These are phyloP conservation scores for Morpho deidamia DNA, from an alignment of 2,888 invertebrate species.

Conservation along the genomic window DNA sequence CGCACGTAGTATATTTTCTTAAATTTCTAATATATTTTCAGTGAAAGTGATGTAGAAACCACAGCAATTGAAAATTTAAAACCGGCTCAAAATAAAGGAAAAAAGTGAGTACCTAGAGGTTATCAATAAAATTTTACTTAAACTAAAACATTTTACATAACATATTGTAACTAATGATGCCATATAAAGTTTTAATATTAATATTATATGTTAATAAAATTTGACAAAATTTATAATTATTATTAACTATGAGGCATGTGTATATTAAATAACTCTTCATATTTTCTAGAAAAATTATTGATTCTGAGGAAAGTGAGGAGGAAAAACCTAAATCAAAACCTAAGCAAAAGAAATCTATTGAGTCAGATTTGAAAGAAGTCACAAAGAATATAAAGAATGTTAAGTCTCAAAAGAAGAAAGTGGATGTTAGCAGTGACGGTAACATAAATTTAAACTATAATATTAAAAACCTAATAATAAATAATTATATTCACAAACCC, in stretches of 20 bases:
- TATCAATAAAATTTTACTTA: constrained; percentile 30
- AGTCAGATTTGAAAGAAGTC: constrained; percentile 71
- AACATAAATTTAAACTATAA: constrained; percentile 16
- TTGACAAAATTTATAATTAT: too few relatives aligned
- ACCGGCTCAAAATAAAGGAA: constrained; percentile 54
- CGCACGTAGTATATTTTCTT: constrained; percentile 24
- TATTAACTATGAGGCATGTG: too few relatives aligned
- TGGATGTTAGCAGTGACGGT: constrained; percentile 56
- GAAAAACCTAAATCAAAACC: constrained; percentile 66
- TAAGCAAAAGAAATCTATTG: constrained; percentile 69
- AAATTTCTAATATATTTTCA: constrained; percentile 48
- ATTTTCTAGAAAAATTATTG: constrained; percentile 47
- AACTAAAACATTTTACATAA: too few relatives aligned
- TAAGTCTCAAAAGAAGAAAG: constrained; percentile 70
- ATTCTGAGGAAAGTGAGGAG: constrained; percentile 68
- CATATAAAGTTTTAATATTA: too few relatives aligned
- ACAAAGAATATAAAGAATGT: constrained; percentile 79
- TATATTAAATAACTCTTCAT: neutral
- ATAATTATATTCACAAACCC: too few relatives aligned
- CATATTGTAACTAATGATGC: too few relatives aligned
- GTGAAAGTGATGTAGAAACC: constrained; percentile 80
- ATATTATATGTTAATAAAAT: too few relatives aligned
- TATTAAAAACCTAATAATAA: neutral
- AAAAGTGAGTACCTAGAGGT: constrained; percentile 69
- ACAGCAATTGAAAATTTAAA: constrained; percentile 61